These are phyloP conservation scores for Bombyx mandarina DNA, from an alignment of 1,140 invertebrate species.

Conservation along the genomic window DNA sequence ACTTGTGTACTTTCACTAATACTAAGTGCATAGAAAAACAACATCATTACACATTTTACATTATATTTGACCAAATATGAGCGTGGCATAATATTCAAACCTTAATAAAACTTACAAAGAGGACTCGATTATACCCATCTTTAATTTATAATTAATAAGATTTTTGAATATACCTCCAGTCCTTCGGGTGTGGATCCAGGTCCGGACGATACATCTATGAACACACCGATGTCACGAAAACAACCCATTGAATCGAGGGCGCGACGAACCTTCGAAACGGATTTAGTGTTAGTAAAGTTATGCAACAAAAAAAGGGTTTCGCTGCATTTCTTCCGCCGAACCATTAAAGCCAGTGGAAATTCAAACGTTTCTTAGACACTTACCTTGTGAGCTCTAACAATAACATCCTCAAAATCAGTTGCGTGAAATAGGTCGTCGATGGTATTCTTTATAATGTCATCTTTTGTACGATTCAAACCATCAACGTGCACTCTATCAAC, in stretches of 20 bases:
- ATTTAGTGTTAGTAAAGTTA: too few relatives aligned
- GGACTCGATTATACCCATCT: too few relatives aligned
- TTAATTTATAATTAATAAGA: too few relatives aligned
- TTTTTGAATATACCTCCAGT: slow-evolving; percentile 75
- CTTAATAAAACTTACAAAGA: too few relatives aligned
- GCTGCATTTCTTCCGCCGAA: background rate
- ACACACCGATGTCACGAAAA: slow-evolving; percentile 85
- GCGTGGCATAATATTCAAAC: too few relatives aligned
- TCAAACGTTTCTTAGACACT: background rate
- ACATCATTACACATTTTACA: too few relatives aligned
- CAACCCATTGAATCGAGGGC: slow-evolving; percentile 85
- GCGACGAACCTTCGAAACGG: slow-evolving; percentile 70
- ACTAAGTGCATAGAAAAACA: too few relatives aligned
- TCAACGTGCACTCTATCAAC: slow-evolving; percentile 86
- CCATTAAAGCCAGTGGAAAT: background rate
- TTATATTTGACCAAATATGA: too few relatives aligned
- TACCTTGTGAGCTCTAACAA: slow-evolving; percentile 73
- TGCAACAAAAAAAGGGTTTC: too few relatives aligned
- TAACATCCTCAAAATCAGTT: slow-evolving; percentile 76
- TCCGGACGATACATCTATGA: slow-evolving; percentile 86
- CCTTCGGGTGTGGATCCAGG: slow-evolving; percentile 79
- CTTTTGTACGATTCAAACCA: slow-evolving; percentile 85
- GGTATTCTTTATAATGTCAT: slow-evolving; percentile 83
- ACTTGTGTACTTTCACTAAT: too few relatives aligned
- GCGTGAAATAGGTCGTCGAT: slow-evolving; percentile 82